Evolutionary conservation across 2,113 vertebrate species (phyloP), one percentile per base, ranked within the genome.

Genomic region (Lasiurus cinereus): DNA sequence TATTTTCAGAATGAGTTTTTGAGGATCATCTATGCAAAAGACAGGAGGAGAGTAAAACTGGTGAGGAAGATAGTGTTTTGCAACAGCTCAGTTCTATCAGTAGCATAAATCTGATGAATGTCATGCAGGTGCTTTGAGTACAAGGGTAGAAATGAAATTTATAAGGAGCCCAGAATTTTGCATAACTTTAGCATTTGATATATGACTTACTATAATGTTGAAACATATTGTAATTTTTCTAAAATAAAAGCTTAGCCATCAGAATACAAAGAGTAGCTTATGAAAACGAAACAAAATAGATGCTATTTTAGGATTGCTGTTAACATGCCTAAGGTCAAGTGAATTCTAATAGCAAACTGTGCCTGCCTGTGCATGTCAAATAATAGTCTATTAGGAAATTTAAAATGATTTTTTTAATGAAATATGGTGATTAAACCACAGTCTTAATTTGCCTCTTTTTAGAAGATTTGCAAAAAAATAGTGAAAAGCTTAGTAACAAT

Each of bases 321-420:
- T 97, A 96, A 96, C 84, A 43, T 83, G 95, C 90, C 31, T 79
- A 82, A 96, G 93, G 96, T 97, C 97, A 98, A 97, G 93, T 94
- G 93, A 96, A 97, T 98, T 97, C 94, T 96, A 96, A 96, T 96
- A 96, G 80, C 94, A 90, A 97, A 97, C 97, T 96, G 74, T 74
- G 88, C 66, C 96, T 97, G 95, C 80, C 91, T 93, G 89, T 97
- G 91, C 94, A 67, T 85, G 83, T 91, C 96, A 98, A 97, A 97
- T 96, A 95, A 84, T 95, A 97, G 88, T 97, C 94, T 98, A 98
- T 97, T 97, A 97, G 94, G 90, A 96, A 95, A 96, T 94, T 94
- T 98, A 54, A 4, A 97, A 96, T 85, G 96, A 19, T 98, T 91
- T 97, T 97, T 97, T 98, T 97, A 98, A 97, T 98, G 93, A 80